A percentile compares a stretch with the other conserved stretches of the same genome.
phyloP scores from a whole-genome alignment of 2,888 invertebrate genomes.

The Pterobdella sp. region DNA sequence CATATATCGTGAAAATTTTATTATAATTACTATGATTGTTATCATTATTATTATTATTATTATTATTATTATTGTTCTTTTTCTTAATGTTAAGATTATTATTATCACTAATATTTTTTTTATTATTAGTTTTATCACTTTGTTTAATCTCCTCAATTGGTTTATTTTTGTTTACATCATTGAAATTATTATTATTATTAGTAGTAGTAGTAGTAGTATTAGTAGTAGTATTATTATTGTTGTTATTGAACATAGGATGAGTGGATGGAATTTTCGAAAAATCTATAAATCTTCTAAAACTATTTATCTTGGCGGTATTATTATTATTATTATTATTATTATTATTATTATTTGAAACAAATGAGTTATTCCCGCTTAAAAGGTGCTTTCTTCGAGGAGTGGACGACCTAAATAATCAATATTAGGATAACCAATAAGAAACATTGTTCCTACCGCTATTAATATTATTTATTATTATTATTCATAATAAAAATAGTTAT shows the following conservation, averaged over 20 bases:
- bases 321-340: constrained; percentile 2
- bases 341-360: not conserved
- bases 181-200: not conserved
- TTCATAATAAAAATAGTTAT: too few relatives aligned
- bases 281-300: not conserved
- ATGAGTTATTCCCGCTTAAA: not conserved
- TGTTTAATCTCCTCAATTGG: not conserved
- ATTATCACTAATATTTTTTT: not conserved
- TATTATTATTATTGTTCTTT: constrained; percentile 5
- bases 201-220: not conserved
- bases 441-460: too few relatives aligned
- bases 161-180: not conserved
- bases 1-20: constrained; percentile 45
- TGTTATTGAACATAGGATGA: not conserved
- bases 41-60: not conserved
- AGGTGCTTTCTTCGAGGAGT: not conserved
- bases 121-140: not conserved
- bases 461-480: too few relatives aligned
- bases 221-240: not conserved
- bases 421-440: too few relatives aligned
- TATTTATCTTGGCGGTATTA: constrained; percentile 1
- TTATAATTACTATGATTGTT: not conserved
- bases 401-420: too few relatives aligned
- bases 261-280: not conserved
- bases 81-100: constrained; percentile 7